A percentile compares a stretch with the other conserved stretches of the same genome.
Evolutionary conservation across 1,140 invertebrate species (phyloP).

Genomic region (Euschistus heros): DNA sequence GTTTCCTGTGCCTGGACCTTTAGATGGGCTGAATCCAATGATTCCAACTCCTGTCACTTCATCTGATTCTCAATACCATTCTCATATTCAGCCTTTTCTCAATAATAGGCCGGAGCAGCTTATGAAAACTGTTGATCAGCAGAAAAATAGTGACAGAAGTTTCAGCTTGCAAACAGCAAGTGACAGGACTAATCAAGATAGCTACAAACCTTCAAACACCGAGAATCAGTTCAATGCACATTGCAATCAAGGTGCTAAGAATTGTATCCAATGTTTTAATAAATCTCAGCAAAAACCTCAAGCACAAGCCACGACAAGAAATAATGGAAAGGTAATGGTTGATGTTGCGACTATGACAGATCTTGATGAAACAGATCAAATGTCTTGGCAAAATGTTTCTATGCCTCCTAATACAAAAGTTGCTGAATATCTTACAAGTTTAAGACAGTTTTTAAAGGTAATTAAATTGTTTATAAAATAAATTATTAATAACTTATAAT

Average conservation of each 20-base stretch:
- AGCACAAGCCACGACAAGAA: not conserved
- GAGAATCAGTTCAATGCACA: constrained; percentile 22
- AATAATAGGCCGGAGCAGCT: constrained; percentile 14
- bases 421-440: constrained; percentile 32
- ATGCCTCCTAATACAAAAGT: constrained; percentile 31
- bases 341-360: constrained; percentile 45
- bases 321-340: constrained; percentile 34
- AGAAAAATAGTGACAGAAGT: constrained; percentile 17
- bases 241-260: constrained; percentile 26
- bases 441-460: constrained; percentile 33
- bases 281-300: not conserved
- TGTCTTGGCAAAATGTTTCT: constrained; percentile 26
- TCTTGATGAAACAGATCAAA: constrained; percentile 33
- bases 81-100: constrained; percentile 23
- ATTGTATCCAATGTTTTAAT: constrained; percentile 26
- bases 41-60: constrained; percentile 22
- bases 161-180: constrained; percentile 6
- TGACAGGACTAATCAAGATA: constrained; percentile 11
- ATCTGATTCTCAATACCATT: constrained; percentile 23
- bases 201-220: constrained; percentile 19
- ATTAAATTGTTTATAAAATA: not conserved
- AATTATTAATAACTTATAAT: too few relatives aligned
- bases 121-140: constrained; percentile 10
- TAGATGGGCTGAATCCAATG: constrained; percentile 24
- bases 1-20: constrained; percentile 24